phyloP scores from a whole-genome alignment of 30 jellyfish, hydroid and myxozoan genomes.

The Turritopsis rubra region DNA sequence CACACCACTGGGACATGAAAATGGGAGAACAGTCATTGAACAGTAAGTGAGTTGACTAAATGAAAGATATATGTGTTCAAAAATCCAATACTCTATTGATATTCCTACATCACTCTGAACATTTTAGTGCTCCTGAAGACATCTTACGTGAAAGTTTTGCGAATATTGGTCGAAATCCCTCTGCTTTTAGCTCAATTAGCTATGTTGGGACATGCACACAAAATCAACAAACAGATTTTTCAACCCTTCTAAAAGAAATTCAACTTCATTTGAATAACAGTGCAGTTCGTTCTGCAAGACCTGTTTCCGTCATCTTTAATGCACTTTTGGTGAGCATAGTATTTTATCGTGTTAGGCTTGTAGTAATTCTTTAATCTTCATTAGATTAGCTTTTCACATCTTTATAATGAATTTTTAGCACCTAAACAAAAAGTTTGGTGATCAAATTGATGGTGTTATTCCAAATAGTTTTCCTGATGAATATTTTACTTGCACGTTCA shows the following conservation, averaged over 20 bases:
- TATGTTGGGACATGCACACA: constrained; percentile 89
- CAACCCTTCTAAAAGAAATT: constrained; percentile 56
- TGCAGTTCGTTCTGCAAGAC: constrained; percentile 86
- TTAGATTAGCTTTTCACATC: not conserved
- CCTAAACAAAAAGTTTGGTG: constrained; percentile 87
- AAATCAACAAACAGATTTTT: constrained; percentile 76
- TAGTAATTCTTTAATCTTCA: not conserved
- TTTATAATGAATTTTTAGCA: constrained; percentile 23
- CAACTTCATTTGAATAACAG: constrained; percentile 74
- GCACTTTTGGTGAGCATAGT: constrained; percentile 73
- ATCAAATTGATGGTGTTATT: constrained; percentile 69
- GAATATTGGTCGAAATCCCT: constrained; percentile 70
- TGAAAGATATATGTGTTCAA: too few relatives aligned
- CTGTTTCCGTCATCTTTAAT: constrained; percentile 77
- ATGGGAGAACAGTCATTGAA: constrained; percentile 30
- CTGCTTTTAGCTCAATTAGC: constrained; percentile 90
- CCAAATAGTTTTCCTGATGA: constrained; percentile 98
- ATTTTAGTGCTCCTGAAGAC: constrained; percentile 85
- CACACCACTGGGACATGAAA: constrained; percentile 83
- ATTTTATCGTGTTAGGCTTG: not conserved
- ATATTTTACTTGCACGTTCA: constrained; percentile 76
- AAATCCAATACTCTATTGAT: too few relatives aligned
- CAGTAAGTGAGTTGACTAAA: constrained; percentile 51
- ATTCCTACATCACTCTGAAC: too few relatives aligned
- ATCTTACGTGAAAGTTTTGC: constrained; percentile 70